phyloP scores from a whole-genome alignment of 1,140 invertebrate species.

The Microvelia longipes region DNA sequence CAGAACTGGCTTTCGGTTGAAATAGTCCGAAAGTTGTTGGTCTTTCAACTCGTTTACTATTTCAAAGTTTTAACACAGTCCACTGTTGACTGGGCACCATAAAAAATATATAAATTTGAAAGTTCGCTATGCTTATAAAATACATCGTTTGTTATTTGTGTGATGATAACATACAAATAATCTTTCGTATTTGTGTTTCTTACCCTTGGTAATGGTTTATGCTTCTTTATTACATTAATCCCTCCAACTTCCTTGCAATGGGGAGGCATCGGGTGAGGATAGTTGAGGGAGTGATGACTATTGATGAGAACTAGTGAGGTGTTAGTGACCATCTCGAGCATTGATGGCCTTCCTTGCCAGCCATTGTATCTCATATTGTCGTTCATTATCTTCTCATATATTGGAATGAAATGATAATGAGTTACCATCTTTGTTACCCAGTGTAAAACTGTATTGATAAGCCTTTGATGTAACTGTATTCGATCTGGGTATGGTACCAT shows the following conservation, averaged over 20 bases:
- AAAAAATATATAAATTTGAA: too few species aligned
- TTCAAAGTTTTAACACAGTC: too few species aligned
- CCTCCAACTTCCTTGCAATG: slow-evolving; percentile 41
- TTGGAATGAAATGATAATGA: slow-evolving; percentile 1
- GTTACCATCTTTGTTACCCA: background rate
- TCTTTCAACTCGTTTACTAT: too few species aligned
- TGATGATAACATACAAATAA: too few species aligned
- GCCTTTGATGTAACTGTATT: slow-evolving; percentile 7
- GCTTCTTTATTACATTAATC: slow-evolving; percentile 33
- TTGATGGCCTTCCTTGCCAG: slow-evolving; percentile 9
- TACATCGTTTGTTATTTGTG: too few species aligned
- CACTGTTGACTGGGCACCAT: too few species aligned
- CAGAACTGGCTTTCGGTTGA: too few species aligned
- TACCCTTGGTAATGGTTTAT: slow-evolving; percentile 16
- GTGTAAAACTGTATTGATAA: slow-evolving; percentile 4
- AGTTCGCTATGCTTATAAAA: too few species aligned
- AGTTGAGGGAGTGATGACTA: slow-evolving; percentile 35
- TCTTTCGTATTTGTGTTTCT: too few species aligned
- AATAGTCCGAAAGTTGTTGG: too few species aligned
- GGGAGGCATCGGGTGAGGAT: slow-evolving; percentile 32
- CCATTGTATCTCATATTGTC: slow-evolving; percentile 10
- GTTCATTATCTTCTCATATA: slow-evolving; percentile 7
- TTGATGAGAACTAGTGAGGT: slow-evolving; percentile 28
- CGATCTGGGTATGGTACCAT: background rate
- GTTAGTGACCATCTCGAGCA: background rate